A percentile compares a stretch with the other conserved stretches of the same genome.
Evolutionary conservation across 2,113 vertebrate species (phyloP).

Genomic region (Notarius quadriscutis): DNA sequence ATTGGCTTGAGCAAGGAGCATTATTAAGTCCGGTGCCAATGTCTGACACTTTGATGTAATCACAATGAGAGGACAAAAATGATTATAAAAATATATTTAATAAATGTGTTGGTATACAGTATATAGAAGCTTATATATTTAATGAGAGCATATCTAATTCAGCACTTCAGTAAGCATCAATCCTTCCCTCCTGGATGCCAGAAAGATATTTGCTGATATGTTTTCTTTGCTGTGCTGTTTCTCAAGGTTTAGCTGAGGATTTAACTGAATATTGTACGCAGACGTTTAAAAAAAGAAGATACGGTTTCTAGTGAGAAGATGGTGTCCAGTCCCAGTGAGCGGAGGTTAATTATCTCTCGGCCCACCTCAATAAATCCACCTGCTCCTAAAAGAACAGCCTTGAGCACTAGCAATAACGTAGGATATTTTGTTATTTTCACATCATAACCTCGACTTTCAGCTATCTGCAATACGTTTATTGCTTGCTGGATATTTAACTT

Average conservation of each 20-base stretch:
- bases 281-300: constrained; percentile 17
- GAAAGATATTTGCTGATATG: not conserved
- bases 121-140: not conserved
- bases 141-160: not conserved
- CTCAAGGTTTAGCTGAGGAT: not conserved
- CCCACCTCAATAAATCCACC: not conserved
- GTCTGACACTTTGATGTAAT: not conserved
- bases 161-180: not conserved
- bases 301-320: constrained; percentile 43
- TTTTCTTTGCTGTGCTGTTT: not conserved
- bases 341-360: constrained; percentile 45
- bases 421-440: constrained; percentile 11
- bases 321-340: constrained; percentile 55
- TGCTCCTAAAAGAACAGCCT: not conserved
- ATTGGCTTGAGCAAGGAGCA: not conserved
- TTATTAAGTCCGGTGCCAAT: not conserved
- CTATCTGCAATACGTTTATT: constrained; percentile 4
- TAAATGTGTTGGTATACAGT: not conserved
- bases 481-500: constrained; percentile 49
- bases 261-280: not conserved
- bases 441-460: constrained; percentile 8
- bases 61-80: not conserved
- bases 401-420: constrained; percentile 20
- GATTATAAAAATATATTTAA: not conserved
- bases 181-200: not conserved